Percentiles rank a stretch among this genome's conserved stretches.
Evolutionary conservation across 2,797 vertebrate species (phyloP).

Genomic region (Margarornis squamiger): DNA sequence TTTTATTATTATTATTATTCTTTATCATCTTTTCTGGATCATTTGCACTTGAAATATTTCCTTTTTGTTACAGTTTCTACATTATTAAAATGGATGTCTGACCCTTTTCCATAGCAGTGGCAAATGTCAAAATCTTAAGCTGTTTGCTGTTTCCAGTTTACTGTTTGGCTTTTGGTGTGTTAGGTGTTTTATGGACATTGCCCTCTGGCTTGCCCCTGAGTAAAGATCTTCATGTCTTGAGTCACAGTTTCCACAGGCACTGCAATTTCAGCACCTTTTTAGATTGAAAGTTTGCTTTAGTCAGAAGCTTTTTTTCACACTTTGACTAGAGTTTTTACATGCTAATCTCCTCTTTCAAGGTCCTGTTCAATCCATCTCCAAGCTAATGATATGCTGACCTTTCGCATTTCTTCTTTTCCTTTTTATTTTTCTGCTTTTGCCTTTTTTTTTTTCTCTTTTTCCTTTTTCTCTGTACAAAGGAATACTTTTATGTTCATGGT

Average conservation of each 20-base stretch:
- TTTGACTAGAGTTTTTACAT: background rate
- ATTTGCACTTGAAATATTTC: background rate
- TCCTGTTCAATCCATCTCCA: background rate
- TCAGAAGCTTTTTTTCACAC: background rate
- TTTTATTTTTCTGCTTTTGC: too few relatives aligned
- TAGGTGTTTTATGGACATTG: background rate
- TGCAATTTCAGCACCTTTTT: background rate
- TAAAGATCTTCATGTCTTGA: background rate
- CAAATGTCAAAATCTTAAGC: conserved; percentile 12
- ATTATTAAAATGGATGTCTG: background rate
- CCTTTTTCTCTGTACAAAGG: background rate
- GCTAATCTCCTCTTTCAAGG: background rate
- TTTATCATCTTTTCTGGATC: background rate
- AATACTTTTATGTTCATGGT: background rate
- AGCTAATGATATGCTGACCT: background rate
- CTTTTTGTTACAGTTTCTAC: background rate
- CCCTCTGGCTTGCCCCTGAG: background rate
- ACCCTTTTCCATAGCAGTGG: background rate
- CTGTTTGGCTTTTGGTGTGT: background rate
- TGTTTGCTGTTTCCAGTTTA: conserved; percentile 23
- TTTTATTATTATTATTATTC: background rate
- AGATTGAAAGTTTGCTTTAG: background rate
- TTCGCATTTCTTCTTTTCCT: background rate
- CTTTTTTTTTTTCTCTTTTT: too few relatives aligned
- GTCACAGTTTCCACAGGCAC: background rate